A percentile compares a stretch with the other conserved stretches of the same genome.
Evolutionary conservation across 2,888 invertebrate genomes (phyloP).

Genomic region (Cephalotes varians): DNA sequence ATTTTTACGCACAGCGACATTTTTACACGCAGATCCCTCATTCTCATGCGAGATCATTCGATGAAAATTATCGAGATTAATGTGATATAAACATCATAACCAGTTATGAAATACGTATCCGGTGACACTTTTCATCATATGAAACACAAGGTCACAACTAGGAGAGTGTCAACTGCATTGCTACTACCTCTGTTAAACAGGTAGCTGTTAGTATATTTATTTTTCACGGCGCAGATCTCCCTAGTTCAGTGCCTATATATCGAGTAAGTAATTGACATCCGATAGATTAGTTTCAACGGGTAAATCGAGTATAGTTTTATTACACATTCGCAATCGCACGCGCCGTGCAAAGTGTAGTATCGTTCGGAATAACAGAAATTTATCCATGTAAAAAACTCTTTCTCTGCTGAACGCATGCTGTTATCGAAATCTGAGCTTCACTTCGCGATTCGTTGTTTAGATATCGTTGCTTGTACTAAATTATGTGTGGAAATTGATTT

Average conservation of each 20-base stretch:
- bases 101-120: conserved; percentile 12
- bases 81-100: conserved; percentile 31
- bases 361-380: not conserved
- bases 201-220: conserved; percentile 47
- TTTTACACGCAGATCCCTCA: conserved; percentile 31
- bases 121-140: conserved; percentile 14
- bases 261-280: conserved; percentile 34
- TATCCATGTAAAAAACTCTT: not conserved
- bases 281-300: conserved; percentile 30
- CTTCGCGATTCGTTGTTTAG: conserved; percentile 34
- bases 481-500: not conserved
- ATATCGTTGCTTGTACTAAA: conserved; percentile 23
- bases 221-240: conserved; percentile 38
- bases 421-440: conserved; percentile 23
- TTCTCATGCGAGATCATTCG: not conserved
- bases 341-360: not conserved
- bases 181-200: conserved; percentile 47
- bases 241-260: conserved; percentile 47
- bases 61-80: conserved; percentile 32
- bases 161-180: conserved; percentile 36
- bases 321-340: conserved; percentile 19
- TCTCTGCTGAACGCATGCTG: not conserved
- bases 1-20: conserved; percentile 33
- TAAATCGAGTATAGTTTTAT: conserved; percentile 40
- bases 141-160: conserved; percentile 4